Conservation (phyloP, 2,888 invertebrate species). For the Mythimna ferrago region DNA sequence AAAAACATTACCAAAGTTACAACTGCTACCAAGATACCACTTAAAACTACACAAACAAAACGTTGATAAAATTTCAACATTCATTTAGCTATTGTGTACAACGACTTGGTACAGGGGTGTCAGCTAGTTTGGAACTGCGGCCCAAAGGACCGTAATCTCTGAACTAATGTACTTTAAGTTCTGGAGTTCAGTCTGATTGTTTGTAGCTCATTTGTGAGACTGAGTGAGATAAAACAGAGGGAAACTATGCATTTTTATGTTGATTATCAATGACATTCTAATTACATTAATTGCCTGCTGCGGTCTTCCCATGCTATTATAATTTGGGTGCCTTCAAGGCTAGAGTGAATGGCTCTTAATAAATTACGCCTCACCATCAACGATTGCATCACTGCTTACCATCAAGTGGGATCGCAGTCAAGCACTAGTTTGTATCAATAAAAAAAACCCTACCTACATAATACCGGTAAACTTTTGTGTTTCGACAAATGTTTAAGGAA, state of each 20-base stretch:
- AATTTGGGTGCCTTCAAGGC: too few species aligned
- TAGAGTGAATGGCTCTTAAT: too few species aligned
- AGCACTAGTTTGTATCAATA: too few species aligned
- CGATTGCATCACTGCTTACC: too few species aligned
- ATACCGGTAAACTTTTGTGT: too few species aligned
- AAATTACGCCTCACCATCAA: too few species aligned
- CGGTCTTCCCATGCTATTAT: too few species aligned
- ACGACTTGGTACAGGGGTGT: constrained; percentile 8
- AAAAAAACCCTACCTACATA: too few species aligned
- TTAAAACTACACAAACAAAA: constrained; percentile 22
- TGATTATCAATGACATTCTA: too few species aligned
- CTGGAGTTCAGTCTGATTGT: constrained; percentile 2
- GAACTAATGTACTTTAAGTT: constrained; percentile 37
- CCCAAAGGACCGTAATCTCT: constrained; percentile 29
- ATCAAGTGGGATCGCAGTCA: too few species aligned
- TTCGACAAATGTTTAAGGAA: too few species aligned
- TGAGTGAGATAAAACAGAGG: neutral
- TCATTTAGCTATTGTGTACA: constrained; percentile 4
- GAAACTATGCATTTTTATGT: neutral
- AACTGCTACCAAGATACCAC: constrained; percentile 27
- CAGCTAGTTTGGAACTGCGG: constrained; percentile 5
- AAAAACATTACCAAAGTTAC: constrained; percentile 11
- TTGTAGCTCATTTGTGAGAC: constrained; percentile 29
- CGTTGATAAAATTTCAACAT: constrained; percentile 21
- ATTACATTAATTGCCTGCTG: too few species aligned